Evolutionary conservation across 2,797 vertebrate species (phyloP).

Genomic region (Zalophus californianus): DNA sequence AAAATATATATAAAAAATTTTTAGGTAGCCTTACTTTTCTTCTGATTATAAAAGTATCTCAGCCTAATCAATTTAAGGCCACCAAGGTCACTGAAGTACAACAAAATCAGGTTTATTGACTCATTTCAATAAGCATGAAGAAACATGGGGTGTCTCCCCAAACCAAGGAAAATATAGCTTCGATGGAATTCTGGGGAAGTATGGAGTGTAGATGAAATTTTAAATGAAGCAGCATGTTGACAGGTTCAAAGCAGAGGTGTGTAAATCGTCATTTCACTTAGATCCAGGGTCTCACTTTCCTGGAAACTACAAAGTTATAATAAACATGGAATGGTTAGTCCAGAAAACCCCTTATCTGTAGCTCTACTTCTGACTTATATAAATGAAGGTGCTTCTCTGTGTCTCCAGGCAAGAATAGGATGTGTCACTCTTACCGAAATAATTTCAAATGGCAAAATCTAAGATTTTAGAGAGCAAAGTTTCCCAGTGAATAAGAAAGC

Average conservation of each 20-base stretch:
- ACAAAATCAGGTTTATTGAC: neutral
- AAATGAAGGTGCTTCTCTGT: neutral
- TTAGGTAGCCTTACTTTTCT: neutral
- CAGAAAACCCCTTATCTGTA: neutral
- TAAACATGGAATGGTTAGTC: neutral
- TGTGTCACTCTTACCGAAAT: neutral
- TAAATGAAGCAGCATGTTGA: neutral
- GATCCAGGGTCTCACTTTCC: neutral
- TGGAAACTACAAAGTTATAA: neutral
- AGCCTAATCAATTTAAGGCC: neutral
- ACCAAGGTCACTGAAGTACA: neutral
- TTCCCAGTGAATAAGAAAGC: constrained; percentile 5
- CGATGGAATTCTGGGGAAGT: neutral
- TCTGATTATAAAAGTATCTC: neutral
- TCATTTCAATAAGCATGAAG: neutral
- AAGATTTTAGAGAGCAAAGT: neutral
- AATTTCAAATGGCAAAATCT: neutral
- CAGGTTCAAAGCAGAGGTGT: neutral
- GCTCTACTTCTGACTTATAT: neutral
- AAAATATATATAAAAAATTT: neutral
- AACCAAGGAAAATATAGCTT: neutral
- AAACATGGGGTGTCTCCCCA: neutral
- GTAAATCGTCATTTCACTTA: neutral
- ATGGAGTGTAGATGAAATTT: neutral
- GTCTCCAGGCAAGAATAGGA: neutral